Evolutionary conservation across 2,113 vertebrate genomes (phyloP), one percentile per base, ranked within the genome.

Genomic region (Empidonax alnorum): DNA sequence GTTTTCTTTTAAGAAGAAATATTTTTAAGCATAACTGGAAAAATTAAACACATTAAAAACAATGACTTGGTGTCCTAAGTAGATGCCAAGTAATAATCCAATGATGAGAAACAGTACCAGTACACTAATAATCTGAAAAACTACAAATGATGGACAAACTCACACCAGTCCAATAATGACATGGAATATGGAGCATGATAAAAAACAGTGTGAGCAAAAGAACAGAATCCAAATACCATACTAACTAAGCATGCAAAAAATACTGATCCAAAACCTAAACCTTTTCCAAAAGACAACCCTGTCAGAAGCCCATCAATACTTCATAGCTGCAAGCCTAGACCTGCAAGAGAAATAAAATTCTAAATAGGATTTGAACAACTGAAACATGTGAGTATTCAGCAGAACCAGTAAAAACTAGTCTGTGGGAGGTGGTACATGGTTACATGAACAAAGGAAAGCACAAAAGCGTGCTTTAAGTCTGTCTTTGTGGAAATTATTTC

Each of bases 291-390:
- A 0, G 69, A 95, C 76, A 96, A 90, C 81, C 94, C 93, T 97
- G 89, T 87, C 89, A 95, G 95, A 97, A 97, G 87, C 90, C 85
- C 91, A 96, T 96, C 95, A 97, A 92, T 90, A 94, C 95, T 96
- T 97, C 89, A 61, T 69, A 95, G 95, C 79, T 95, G 90, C 94
- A 97, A 97, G 92, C 83, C 94, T 95, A 97, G 91, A 97, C 90
- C 92, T 96, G 90, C 80, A 97, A 95, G 78, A 95, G 84, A 95
- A 97, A 97, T 74, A 92, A 68, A 76, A 95, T 67, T 95, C 89
- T 94, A 81, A 71, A 89, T 80, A 92, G 96, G 84, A 96, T 65
- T 75, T 4, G 24, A 84, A 46, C 58, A 94, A 55, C 56, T 84
- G 81, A 84, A 94, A 89, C 12, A 20, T 11, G 56, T 30, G 73